Evolutionary conservation across 1,140 invertebrate genomes (phyloP).

Genomic region (Listronotus oregonensis): DNA sequence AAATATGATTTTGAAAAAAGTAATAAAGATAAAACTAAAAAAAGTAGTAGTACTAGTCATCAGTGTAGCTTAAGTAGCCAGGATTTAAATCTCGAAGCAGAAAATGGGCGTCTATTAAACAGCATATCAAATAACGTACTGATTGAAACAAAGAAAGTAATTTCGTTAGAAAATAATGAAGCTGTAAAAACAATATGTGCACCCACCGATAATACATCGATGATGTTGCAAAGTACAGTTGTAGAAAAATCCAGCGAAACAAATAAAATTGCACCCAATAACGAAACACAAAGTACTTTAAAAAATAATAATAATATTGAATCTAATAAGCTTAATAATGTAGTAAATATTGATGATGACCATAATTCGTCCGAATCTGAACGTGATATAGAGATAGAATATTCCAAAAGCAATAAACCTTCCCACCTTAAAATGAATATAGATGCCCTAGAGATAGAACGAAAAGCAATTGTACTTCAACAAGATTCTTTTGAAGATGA

Average conservation of each 20-base stretch:
- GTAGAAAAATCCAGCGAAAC: no score
- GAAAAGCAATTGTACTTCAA: slow-evolving; percentile 75
- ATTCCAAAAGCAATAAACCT: slow-evolving; percentile 57
- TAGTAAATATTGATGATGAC: slow-evolving; percentile 57
- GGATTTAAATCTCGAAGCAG: no score
- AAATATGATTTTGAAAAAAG: background rate
- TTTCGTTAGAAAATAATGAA: no score
- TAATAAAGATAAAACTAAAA: background rate
- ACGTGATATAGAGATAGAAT: slow-evolving; percentile 66
- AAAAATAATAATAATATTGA: background rate
- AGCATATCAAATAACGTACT: no score
- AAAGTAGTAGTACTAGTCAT: background rate
- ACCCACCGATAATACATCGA: no score
- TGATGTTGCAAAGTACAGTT: no score
- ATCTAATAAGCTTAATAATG: slow-evolving; percentile 16
- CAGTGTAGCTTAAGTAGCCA: background rate
- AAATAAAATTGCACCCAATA: no score
- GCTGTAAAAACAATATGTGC: no score
- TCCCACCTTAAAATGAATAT: slow-evolving; percentile 50
- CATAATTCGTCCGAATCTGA: slow-evolving; percentile 81
- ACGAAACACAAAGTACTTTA: no score
- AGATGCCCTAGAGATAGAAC: slow-evolving; percentile 64
- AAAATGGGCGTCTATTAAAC: no score
- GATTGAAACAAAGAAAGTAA: no score
- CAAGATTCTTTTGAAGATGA: slow-evolving; percentile 87